phyloP scores from a whole-genome alignment of 2,888 invertebrate genomes.

The Lochmaea crataegi region DNA sequence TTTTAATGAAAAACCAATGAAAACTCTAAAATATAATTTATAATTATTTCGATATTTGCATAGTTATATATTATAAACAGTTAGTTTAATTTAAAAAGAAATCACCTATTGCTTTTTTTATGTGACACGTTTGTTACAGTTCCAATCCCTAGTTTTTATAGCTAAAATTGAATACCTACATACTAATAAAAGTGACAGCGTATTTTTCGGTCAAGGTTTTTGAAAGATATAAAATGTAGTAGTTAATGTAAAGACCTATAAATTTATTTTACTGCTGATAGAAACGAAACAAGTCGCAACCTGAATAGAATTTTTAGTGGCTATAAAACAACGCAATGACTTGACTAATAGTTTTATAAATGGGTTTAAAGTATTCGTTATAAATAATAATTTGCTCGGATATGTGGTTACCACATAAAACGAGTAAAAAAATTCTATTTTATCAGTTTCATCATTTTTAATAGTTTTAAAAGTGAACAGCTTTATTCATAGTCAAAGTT shows the following conservation, averaged over 20 bases:
- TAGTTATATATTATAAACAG: too few species aligned
- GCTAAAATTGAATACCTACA: neutral
- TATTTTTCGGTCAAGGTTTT: constrained; percentile 14
- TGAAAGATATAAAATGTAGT: neutral
- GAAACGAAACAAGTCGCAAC: constrained; percentile 5
- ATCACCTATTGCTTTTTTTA: too few species aligned
- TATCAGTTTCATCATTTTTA: neutral
- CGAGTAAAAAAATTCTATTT: neutral
- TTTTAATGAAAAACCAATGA: too few species aligned
- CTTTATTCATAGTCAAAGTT: too few species aligned
- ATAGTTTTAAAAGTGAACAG: neutral
- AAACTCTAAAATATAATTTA: too few species aligned
- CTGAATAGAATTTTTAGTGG: constrained; percentile 16
- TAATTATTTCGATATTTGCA: too few species aligned
- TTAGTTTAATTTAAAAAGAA: too few species aligned
- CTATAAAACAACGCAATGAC: constrained; percentile 11
- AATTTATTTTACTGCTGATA: constrained; percentile 10
- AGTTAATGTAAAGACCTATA: constrained; percentile 2
- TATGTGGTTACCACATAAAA: constrained; percentile 2
- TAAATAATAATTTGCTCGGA: constrained; percentile 6
- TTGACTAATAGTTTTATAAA: constrained; percentile 11
- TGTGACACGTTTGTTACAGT: too few species aligned
- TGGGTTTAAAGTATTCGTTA: neutral
- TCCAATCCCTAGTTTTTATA: neutral
- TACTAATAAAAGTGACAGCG: constrained; percentile 3